phyloP scores from a whole-genome alignment of 2,888 invertebrate genomes.

The Ennomos quercinarius region DNA sequence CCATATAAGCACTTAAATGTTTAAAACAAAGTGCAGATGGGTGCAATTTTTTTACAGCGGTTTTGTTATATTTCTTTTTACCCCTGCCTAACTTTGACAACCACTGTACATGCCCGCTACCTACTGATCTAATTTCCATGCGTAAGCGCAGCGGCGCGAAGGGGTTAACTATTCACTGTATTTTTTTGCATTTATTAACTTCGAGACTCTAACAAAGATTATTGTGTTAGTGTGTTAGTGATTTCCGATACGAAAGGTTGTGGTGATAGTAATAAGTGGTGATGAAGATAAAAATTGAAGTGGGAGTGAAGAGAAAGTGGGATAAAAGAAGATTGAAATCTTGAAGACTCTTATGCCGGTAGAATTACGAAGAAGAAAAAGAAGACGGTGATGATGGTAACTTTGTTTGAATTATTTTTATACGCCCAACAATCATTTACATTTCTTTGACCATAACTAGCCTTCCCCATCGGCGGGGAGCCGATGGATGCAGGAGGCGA shows the following conservation, averaged over 20 bases:
- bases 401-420: too few species aligned
- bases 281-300: slow-evolving; percentile 1
- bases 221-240: slow-evolving; percentile 79
- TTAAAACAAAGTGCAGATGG: too few species aligned
- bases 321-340: background rate
- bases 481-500: too few species aligned
- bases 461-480: too few species aligned
- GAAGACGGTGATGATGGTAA: background rate
- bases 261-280: slow-evolving; percentile 33
- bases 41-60: too few species aligned
- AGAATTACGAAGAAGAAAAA: too few species aligned
- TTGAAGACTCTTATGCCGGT: background rate
- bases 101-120: slow-evolving; percentile 60
- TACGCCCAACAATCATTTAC: too few species aligned
- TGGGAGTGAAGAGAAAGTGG: background rate
- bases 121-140: slow-evolving; percentile 86
- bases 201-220: slow-evolving; percentile 67
- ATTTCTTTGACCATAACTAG: too few species aligned
- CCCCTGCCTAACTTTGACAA: too few species aligned
- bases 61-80: too few species aligned
- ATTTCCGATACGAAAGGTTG: slow-evolving; percentile 64
- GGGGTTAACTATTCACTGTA: slow-evolving; percentile 81
- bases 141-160: slow-evolving; percentile 72
- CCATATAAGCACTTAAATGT: too few species aligned
- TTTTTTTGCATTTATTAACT: slow-evolving; percentile 82